Evolutionary conservation across 2,113 vertebrate species (phyloP), one percentile per base, ranked within the genome.

Genomic region (Cephalopholis sonnerati): DNA sequence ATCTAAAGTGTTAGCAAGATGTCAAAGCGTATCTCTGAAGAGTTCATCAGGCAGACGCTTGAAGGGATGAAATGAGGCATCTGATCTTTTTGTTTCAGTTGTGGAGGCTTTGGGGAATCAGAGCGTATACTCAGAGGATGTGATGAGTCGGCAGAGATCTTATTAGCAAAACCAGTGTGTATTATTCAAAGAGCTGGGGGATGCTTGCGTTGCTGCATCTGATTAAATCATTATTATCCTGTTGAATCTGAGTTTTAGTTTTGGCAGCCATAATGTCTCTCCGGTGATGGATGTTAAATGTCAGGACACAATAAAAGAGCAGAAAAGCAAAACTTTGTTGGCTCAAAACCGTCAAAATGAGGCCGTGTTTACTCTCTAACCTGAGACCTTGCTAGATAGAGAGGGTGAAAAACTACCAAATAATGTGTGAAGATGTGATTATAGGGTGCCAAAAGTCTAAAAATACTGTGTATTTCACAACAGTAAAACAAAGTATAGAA

Each of bases 61-160:
- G 71, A 84, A 83, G 77, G 77, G 85, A 79, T 87, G 85, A 88
- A 89, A 81, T 77, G 73, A 89, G 58, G 72, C 71, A 70, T 88
- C 85, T 87, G 84, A 91, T 90, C 82, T 88, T 86, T 91, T 76
- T 79, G 76, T 88, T 83, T 86, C 59, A 63, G 54, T n/a, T 51
- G 48, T 77, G 71, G 53, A 76, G 67, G 73, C 82, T 92, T 86
- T 58, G 50, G 85, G 74, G 81, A 89, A 83, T 81, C 29, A 8
- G 54, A 67, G 63, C 4, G 9, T 29, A 36, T 36, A 70, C 80
- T 89, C 81, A 10, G 57, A 77, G 73, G 85, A 89, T 79, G 54
- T 46, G 87, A 89, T 91, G 89, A 92, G 84, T 87, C 54, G 29
- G 79, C 86, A 85, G 36, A 89, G 89, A 90, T 91, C 80, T 88